phyloP scores from a whole-genome alignment of 2,888 invertebrate species.

The Pycnomerus fuliginosus region DNA sequence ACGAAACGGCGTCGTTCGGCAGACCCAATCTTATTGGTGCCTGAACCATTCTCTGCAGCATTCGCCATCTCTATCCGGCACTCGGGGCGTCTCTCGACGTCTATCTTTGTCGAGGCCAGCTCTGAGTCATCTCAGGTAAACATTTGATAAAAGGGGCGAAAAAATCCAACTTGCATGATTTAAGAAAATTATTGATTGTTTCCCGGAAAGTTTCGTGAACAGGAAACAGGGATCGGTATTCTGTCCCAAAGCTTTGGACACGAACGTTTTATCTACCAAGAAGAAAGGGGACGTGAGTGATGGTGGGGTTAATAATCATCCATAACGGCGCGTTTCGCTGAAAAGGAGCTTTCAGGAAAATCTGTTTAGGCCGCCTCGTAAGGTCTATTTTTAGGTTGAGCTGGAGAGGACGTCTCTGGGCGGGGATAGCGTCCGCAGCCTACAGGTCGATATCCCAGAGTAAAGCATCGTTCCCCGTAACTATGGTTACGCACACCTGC shows the following conservation, averaged over 20 bases:
- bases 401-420: slow-evolving; percentile 27
- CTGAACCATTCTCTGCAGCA: slow-evolving; percentile 35
- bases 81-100: slow-evolving; percentile 54
- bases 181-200: slow-evolving; percentile 42
- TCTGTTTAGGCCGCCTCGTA: slow-evolving; percentile 15
- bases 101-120: slow-evolving; percentile 39
- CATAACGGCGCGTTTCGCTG: no score
- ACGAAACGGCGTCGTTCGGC: slow-evolving; percentile 40
- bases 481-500: slow-evolving; percentile 27
- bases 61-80: slow-evolving; percentile 40
- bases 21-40: slow-evolving; percentile 47
- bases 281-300: no score
- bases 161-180: slow-evolving; percentile 60
- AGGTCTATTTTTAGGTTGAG: slow-evolving; percentile 19
- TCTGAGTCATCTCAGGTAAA: slow-evolving; percentile 51
- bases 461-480: slow-evolving; percentile 29
- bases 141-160: slow-evolving; percentile 56
- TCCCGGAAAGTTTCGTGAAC: slow-evolving; percentile 34
- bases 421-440: slow-evolving; percentile 20
- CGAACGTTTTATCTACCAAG: no score
- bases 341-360: slow-evolving; percentile 2
- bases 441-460: slow-evolving; percentile 25
- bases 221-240: slow-evolving; percentile 27
- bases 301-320: no score
- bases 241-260: no score